Base-by-base conservation (phyloP, 2,113 vertebrate genomes). In the Morone chrysops region DNA sequence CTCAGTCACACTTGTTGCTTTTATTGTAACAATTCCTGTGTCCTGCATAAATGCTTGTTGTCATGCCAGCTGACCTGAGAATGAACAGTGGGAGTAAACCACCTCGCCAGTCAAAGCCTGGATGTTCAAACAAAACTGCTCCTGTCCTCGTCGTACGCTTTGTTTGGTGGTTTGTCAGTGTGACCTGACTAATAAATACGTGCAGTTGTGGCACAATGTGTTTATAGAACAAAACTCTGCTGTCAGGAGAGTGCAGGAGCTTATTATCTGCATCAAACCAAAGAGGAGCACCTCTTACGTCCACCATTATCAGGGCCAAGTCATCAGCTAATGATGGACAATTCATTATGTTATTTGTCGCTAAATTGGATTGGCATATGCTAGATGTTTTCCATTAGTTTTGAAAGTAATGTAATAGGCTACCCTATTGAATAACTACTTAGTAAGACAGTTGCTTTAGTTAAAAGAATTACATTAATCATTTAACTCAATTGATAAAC, bases 41-140 rank as follows among this genome's bases (percentile, higher is more conserved):
- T 89, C 83, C 82, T 81, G 80, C 8, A 22, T 47, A n/a, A 78
- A 18, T 8, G 84, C 79, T 89, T 90, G 84, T 86, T 83, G 76
- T 86, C 50, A 14, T 84, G 85, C 89, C 91, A 91, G 76, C 41
- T 89, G 88, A 83, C 82, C 88, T 72, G 65, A 56, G 72, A 67
- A 40, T 72, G 80, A 72, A 57, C 75, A 41, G 36, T 56, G 67
- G 70, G 68, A 84, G 86, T 71, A 48, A 75, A 82, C 41, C 45
- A 47, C 45, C 31, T 31, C 31, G 31, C 31, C 45, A 47, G 45
- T 47, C 45, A 47, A 47, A 13, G 45, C 45, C 45, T 47, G 54
- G 53, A 62, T 20, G 56, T 87, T 50, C 59, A 78, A 82, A 84
- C 70, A 78, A 31, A 82, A 8, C 40, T 20, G 50, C 78, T 75